Conservation (phyloP, 1,140 invertebrate genomes). For the Condylostylus longicornis region DNA sequence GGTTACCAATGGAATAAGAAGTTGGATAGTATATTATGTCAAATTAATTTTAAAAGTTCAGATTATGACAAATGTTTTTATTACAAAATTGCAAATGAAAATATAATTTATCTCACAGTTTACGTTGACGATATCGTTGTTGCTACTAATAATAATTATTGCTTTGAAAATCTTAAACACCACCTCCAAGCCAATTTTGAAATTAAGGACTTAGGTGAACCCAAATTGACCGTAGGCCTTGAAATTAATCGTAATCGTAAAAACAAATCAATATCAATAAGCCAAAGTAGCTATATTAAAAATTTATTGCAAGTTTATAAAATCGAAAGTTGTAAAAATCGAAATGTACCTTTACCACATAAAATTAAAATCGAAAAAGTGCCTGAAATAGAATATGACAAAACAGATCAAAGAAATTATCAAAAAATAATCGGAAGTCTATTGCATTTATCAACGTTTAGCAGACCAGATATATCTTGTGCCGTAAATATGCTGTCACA, state of each 20-base stretch:
- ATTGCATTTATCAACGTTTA: conserved; percentile 22
- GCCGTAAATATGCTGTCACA: conserved; percentile 21
- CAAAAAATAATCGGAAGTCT: conserved; percentile 26
- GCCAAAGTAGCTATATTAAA: conserved; percentile 24
- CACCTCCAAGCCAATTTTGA: conserved; percentile 12
- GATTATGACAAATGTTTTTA: conserved; percentile 25
- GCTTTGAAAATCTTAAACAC: conserved; percentile 8
- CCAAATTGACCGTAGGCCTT: conserved; percentile 19
- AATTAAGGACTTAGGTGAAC: conserved; percentile 13
- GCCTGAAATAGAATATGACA: not conserved
- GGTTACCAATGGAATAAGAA: conserved; percentile 17
- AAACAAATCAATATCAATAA: conserved; percentile 16
- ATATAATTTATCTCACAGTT: not conserved
- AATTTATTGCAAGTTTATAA: conserved; percentile 16
- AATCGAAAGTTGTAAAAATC: conserved; percentile 14
- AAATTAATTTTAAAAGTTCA: conserved; percentile 14
- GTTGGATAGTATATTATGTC: conserved; percentile 14
- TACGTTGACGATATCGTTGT: conserved; percentile 22
- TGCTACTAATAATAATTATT: conserved; percentile 6
- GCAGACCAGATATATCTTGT: conserved; percentile 32
- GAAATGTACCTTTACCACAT: conserved; percentile 10
- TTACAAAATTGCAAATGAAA: not conserved
- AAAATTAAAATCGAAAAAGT: conserved; percentile 13
- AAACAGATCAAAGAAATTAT: conserved; percentile 11
- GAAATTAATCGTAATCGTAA: conserved; percentile 13